A percentile compares a stretch with the other conserved stretches of the same genome.
Evolutionary conservation across 2,888 invertebrate species (phyloP).

Genomic region (Ramazzottius varieornatus): DNA sequence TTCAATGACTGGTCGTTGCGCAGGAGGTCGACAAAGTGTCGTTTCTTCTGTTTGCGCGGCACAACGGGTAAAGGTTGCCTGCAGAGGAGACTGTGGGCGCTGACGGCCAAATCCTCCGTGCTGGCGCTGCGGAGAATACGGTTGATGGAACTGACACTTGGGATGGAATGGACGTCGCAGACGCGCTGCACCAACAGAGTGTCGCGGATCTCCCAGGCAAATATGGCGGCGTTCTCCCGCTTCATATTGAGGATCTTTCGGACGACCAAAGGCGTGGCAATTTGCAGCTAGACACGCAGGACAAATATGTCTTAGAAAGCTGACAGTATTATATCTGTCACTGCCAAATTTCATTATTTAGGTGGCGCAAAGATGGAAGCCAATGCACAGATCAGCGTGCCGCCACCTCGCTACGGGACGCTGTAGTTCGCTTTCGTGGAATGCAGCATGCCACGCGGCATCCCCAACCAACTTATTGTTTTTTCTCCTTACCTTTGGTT

Average conservation of each 20-base stretch:
- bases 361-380: no score
- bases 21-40: no score
- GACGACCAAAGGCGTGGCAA: constrained; percentile 78
- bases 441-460: no score
- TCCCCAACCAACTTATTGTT: not conserved
- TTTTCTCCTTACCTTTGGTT: constrained; percentile 50
- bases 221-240: constrained; percentile 80
- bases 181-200: constrained; percentile 61
- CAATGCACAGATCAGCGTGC: no score
- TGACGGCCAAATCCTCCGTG: not conserved
- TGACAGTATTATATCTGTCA: not conserved
- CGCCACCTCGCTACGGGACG: no score
- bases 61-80: no score
- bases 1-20: no score
- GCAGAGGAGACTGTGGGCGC: no score
- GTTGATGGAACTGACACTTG: constrained; percentile 79
- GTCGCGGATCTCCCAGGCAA: constrained; percentile 86
- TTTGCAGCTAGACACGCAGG: constrained; percentile 39
- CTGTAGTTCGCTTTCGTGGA: no score
- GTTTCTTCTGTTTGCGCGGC: no score
- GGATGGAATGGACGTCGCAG: constrained; percentile 45
- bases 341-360: not conserved
- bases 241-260: constrained; percentile 76
- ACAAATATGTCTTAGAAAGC: not conserved
- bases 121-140: constrained; percentile 66